Conservation (phyloP, 2,888 invertebrate species). For the Troilus luridus region DNA sequence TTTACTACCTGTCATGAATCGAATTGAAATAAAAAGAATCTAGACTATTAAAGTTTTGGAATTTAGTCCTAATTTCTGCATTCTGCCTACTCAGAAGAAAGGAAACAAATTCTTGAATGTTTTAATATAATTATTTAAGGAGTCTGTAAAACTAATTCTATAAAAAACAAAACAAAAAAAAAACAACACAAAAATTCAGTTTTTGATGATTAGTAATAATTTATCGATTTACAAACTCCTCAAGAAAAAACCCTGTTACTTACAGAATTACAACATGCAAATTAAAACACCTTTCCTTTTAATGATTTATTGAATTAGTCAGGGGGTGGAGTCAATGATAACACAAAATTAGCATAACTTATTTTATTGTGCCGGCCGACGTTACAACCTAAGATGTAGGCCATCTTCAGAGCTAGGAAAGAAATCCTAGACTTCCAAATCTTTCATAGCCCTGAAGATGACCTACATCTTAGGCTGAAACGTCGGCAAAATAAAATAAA, state of each 20-base stretch:
- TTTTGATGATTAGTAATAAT: not conserved
- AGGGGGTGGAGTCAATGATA: too few species aligned
- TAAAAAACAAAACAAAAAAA: not conserved
- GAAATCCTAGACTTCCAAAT: too few species aligned
- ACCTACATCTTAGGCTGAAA: too few species aligned
- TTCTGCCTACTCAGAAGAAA: constrained; percentile 52
- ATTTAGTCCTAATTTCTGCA: constrained; percentile 56
- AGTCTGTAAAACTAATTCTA: constrained; percentile 32
- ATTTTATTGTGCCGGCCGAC: too few species aligned
- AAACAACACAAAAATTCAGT: not conserved
- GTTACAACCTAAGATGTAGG: too few species aligned
- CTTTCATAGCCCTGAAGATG: too few species aligned
- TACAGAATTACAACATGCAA: constrained; percentile 29
- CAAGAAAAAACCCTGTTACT: constrained; percentile 35
- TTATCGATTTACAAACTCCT: constrained; percentile 26
- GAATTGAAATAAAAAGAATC: not conserved
- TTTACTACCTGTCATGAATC: not conserved
- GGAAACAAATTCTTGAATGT: not conserved
- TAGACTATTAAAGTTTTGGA: constrained; percentile 21
- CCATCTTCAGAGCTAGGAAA: too few species aligned
- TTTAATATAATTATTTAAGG: not conserved
- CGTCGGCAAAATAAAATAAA: too few species aligned
- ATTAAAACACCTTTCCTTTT: not conserved
- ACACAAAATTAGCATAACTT: too few species aligned
- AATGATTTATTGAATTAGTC: too few species aligned